These are phyloP conservation scores for Apamea anceps DNA, from an alignment of 2,888 invertebrate genomes.

Conservation along the genomic window DNA sequence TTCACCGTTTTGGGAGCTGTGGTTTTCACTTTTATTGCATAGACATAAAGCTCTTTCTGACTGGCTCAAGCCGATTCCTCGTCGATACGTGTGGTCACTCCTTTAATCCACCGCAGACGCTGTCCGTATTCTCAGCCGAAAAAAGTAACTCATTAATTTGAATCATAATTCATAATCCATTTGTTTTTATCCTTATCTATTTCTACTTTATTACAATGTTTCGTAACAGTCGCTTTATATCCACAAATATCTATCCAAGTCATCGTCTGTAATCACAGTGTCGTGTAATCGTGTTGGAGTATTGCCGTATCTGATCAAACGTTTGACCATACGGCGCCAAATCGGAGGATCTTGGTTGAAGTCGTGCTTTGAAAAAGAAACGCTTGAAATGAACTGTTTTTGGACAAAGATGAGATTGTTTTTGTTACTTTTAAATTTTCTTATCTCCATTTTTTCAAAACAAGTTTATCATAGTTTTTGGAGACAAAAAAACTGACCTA, in stretches of 20 bases:
- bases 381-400: constrained; percentile 17
- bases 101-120: too few species aligned
- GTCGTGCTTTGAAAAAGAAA: constrained; percentile 26
- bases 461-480: not conserved
- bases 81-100: not conserved
- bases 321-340: constrained; percentile 48
- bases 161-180: not conserved
- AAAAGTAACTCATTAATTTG: not conserved
- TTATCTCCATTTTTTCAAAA: not conserved
- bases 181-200: constrained; percentile 13
- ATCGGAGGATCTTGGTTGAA: constrained; percentile 45
- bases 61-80: not conserved
- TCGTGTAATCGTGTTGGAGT: constrained; percentile 43
- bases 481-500: not conserved
- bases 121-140: not conserved
- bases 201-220: constrained; percentile 10
- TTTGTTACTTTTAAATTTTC: constrained; percentile 1
- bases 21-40: too few species aligned
- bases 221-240: constrained; percentile 8
- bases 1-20: too few species aligned
- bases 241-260: constrained; percentile 54
- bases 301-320: constrained; percentile 56
- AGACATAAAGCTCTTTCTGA: not conserved
- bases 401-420: not conserved
- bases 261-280: constrained; percentile 47